Evolutionary conservation across 1,140 invertebrate genomes (phyloP).

Genomic region (Drosophila ironensis): DNA sequence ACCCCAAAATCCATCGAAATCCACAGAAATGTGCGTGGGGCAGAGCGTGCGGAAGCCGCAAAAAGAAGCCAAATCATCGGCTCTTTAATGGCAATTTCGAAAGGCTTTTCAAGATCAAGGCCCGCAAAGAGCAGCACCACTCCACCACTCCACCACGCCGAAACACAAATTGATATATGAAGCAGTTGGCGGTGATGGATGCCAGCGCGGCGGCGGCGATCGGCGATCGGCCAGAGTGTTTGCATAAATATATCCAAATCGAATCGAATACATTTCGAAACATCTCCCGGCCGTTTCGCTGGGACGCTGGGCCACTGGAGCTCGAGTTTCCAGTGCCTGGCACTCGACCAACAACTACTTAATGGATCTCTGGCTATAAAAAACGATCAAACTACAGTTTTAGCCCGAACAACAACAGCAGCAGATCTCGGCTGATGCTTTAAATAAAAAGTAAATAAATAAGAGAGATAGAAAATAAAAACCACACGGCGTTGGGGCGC

Average conservation of each 20-base stretch:
- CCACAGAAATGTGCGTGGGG: slow-evolving; percentile 39
- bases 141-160: slow-evolving; percentile 4
- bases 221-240: slow-evolving; percentile 62
- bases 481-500: not conserved
- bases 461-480: slow-evolving; percentile 30
- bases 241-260: no score
- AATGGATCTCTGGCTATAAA: slow-evolving; percentile 59
- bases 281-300: no score
- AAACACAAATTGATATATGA: slow-evolving; percentile 59
- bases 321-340: slow-evolving; percentile 58
- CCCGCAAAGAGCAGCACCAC: slow-evolving; percentile 13
- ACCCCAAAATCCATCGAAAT: no score
- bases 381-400: slow-evolving; percentile 59
- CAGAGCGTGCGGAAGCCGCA: slow-evolving; percentile 61
- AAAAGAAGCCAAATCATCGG: slow-evolving; percentile 42
- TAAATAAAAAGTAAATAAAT: slow-evolving; percentile 75
- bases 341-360: slow-evolving; percentile 48
- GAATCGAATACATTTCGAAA: slow-evolving; percentile 61
- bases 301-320: no score
- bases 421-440: slow-evolving; percentile 52
- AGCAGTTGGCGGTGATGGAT: slow-evolving; percentile 63
- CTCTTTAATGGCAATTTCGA: slow-evolving; percentile 62
- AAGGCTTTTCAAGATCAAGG: slow-evolving; percentile 80
- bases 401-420: slow-evolving; percentile 34
- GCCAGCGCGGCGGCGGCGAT: slow-evolving; percentile 53